These are phyloP conservation scores for Lathamus discolor DNA, from an alignment of 2,113 vertebrate genomes.

Conservation along the genomic window DNA sequence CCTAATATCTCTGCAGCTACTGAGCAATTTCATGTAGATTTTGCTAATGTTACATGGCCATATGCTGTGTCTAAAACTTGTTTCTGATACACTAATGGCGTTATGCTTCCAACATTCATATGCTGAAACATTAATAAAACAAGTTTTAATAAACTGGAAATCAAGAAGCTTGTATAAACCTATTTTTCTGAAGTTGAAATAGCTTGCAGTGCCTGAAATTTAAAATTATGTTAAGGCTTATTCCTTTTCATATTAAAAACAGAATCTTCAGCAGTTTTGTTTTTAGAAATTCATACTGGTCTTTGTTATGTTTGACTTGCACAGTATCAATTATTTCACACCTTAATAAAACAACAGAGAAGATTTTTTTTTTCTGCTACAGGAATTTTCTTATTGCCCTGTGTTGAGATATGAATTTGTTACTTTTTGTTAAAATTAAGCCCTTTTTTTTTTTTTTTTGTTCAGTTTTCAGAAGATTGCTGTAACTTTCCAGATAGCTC, in stretches of 20 bases:
- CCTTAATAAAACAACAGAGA: background rate
- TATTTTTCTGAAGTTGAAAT: background rate
- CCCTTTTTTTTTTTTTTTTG: background rate
- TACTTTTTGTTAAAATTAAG: background rate
- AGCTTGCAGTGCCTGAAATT: background rate
- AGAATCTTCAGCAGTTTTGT: background rate
- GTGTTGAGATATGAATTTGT: background rate
- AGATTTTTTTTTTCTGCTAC: background rate
- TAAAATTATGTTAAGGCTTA: background rate
- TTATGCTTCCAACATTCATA: background rate
- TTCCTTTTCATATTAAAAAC: background rate
- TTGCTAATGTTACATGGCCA: background rate
- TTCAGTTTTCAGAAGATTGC: background rate
- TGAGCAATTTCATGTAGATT: background rate
- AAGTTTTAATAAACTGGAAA: background rate
- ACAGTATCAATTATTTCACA: background rate
- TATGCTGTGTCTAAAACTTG: background rate
- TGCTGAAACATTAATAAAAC: background rate
- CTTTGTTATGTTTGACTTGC: background rate
- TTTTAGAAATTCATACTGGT: background rate
- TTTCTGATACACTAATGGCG: background rate
- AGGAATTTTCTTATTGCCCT: background rate
- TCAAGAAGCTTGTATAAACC: background rate
- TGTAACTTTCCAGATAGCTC: background rate
- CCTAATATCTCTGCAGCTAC: background rate